Base-by-base conservation (phyloP, 2,113 vertebrate species). In the Monarcha castaneiventris region DNA sequence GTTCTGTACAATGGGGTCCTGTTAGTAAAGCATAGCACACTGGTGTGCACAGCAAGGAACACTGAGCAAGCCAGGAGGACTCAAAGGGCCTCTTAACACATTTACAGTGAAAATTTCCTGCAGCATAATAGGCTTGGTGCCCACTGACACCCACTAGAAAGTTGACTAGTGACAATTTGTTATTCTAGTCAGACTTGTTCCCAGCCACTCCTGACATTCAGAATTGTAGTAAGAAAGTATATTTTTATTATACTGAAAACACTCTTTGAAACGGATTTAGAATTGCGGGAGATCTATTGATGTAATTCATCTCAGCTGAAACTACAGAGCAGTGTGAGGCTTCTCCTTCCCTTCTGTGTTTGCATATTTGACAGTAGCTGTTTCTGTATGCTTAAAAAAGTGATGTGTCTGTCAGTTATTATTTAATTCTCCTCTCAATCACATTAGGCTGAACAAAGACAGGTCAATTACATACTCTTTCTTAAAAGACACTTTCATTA, bases 151-250 rank as follows among this genome's bases (percentile, higher is more conserved):
- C 88, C 88, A 94, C 88, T 16, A 86, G 52, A 54, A 92, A 83
- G 54, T 84, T 77, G 94, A 94, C 72, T 95, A 93, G 63, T 93
- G 90, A 95, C 67, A 88, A 90, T 94, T 94, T 84, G 91, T 94
- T 93, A 89, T 92, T 93, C 90, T 88, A 96, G 62, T 90, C 85
- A 94, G 59, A 90, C 68, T 92, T 86, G 79, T 94, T 96, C 85
- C 68, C 76, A 88, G 79, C 71, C 75, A 75, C 83, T 88, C 72
- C 44, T 89, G 88, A 95, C 79, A 76, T 72, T 67, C 85, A 83
- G 59, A 74, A 78, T 18, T 59, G 83, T 81, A 93, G 76, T 77
- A 90, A 88, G 63, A 84, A 93, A 71, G 75, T 87, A 11, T 95
- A 84, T 91, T 85, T 94, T 95, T 94, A 91, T 92, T 82, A 86